Conservation (phyloP, 2,113 vertebrate genomes). For the Phodopus roborovskii region DNA sequence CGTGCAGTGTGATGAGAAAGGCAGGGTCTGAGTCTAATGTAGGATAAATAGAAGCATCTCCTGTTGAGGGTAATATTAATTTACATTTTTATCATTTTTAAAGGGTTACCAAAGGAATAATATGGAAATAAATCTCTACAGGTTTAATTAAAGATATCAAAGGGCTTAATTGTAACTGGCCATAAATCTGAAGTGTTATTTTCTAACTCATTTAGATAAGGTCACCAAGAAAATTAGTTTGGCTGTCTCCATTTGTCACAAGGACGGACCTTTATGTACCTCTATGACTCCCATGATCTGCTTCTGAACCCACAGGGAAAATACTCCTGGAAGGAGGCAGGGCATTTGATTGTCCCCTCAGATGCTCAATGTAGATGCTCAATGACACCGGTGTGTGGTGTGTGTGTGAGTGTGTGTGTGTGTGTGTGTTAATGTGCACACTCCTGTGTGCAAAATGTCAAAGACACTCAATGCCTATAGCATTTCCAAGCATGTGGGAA, state of each 20-base stretch:
- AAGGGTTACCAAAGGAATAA: slow-evolving; percentile 83
- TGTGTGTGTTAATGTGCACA: no score
- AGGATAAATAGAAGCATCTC: slow-evolving; percentile 71
- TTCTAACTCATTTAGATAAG: slow-evolving; percentile 88
- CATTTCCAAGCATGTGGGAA: not conserved
- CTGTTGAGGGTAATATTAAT: slow-evolving; percentile 76
- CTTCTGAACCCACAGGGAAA: not conserved
- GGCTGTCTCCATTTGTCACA: slow-evolving; percentile 81
- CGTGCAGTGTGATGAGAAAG: not conserved
- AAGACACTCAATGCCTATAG: not conserved
- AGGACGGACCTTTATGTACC: slow-evolving; percentile 56
- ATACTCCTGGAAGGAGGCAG: not conserved
- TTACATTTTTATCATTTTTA: slow-evolving; percentile 86
- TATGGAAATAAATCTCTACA: slow-evolving; percentile 86
- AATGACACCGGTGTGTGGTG: accelerated
- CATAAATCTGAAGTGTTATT: slow-evolving; percentile 86
- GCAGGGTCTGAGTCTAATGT: slow-evolving; percentile 14
- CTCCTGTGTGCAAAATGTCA: accelerated
- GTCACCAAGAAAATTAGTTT: slow-evolving; percentile 88
- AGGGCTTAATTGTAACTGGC: slow-evolving; percentile 86
- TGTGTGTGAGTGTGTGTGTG: not conserved
- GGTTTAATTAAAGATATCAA: slow-evolving; percentile 88
- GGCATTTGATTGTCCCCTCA: not conserved
- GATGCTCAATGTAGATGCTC: not conserved
- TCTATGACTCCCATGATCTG: not conserved